Percentiles rank a stretch among this genome's conserved stretches.
Evolutionary conservation across 2,113 vertebrate species (phyloP).

Genomic region (Epinephelus cyanopodus): DNA sequence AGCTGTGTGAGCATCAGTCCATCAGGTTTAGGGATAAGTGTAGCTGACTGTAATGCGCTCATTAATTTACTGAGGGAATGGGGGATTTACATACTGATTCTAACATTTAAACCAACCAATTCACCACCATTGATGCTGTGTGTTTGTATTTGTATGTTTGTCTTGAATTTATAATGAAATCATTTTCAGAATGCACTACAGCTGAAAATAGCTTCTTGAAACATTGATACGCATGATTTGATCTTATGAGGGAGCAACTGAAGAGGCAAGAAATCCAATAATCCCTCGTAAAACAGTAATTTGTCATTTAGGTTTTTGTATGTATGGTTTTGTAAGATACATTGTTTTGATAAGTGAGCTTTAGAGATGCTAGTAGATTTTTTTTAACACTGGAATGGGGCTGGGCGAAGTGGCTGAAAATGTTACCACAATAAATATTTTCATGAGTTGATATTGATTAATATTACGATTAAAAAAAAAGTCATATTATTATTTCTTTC

Average conservation of each 20-base stretch:
- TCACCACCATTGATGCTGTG: background rate
- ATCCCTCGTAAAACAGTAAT: no score
- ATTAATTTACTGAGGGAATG: background rate
- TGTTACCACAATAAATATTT: no score
- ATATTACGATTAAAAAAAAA: no score
- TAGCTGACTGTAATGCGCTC: conserved; percentile 1
- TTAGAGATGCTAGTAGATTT: no score
- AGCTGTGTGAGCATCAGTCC: background rate
- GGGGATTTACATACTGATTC: conserved; percentile 1
- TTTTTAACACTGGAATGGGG: no score
- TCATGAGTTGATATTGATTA: no score
- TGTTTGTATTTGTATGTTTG: background rate
- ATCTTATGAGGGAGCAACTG: background rate
- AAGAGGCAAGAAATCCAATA: background rate
- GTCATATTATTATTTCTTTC: no score
- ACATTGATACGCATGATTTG: background rate
- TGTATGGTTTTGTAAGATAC: no score
- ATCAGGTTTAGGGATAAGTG: conserved; percentile 14
- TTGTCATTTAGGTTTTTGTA: no score
- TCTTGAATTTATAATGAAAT: background rate
- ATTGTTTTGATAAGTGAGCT: no score
- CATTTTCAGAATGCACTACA: background rate
- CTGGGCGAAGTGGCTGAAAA: no score
- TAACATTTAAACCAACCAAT: background rate
- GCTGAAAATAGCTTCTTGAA: background rate